Percentiles rank a stretch among this genome's conserved stretches.
Evolutionary conservation across 2,797 vertebrate species (phyloP).

Genomic region (Eidolon dupreanum): DNA sequence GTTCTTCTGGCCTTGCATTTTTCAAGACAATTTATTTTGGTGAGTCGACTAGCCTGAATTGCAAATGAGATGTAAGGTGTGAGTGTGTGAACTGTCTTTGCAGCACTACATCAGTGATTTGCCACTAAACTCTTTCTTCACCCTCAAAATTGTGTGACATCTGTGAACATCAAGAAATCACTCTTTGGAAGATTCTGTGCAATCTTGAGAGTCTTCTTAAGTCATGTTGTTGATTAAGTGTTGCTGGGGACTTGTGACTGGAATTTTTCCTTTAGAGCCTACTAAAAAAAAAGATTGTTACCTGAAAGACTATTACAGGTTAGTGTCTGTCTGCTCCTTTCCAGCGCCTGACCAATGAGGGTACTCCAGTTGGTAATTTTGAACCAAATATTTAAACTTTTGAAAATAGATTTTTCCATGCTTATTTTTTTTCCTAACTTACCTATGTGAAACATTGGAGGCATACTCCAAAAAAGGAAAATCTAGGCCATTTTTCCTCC

Average conservation of each 20-base stretch:
- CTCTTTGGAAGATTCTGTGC: slow-evolving; percentile 58
- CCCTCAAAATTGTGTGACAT: slow-evolving; percentile 62
- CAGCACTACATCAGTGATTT: slow-evolving; percentile 66
- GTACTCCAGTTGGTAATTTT: slow-evolving; percentile 44
- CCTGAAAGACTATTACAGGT: slow-evolving; percentile 29
- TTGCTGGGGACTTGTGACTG: slow-evolving; percentile 64
- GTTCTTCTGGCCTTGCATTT: slow-evolving; percentile 43
- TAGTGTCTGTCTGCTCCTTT: neutral
- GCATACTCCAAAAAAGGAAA: slow-evolving; percentile 22
- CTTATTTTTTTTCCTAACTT: neutral
- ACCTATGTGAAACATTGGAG: slow-evolving; percentile 38
- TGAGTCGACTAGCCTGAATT: slow-evolving; percentile 64
- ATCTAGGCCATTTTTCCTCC: neutral
- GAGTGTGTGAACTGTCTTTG: slow-evolving; percentile 46
- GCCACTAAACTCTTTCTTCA: slow-evolving; percentile 61
- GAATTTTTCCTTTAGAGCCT: slow-evolving; percentile 65
- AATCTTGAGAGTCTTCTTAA: slow-evolving; percentile 71
- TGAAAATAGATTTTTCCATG: neutral
- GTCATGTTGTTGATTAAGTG: slow-evolving; percentile 75
- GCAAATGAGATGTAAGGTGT: slow-evolving; percentile 61
- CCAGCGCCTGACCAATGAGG: neutral
- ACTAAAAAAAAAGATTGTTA: slow-evolving; percentile 41
- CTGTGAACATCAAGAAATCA: slow-evolving; percentile 75
- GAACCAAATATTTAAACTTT: slow-evolving; percentile 49
- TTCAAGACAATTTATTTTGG: slow-evolving; percentile 69